Percentiles rank a stretch among this genome's conserved stretches.
These are phyloP conservation scores for Gallinago media DNA, from an alignment of 2,113 vertebrate species.

Conservation along the genomic window DNA sequence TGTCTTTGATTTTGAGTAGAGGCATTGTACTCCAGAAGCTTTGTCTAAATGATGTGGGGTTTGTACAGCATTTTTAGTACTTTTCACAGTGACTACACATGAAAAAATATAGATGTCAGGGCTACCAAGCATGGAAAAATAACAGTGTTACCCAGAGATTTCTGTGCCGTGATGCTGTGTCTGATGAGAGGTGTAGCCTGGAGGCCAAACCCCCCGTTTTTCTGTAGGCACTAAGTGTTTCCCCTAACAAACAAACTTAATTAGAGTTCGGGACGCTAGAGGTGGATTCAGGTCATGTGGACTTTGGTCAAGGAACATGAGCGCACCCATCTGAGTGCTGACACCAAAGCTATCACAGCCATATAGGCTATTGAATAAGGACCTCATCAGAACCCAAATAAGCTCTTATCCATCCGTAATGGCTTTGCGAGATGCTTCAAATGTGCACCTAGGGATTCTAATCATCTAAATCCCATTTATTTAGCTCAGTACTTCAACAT, in stretches of 20 bases:
- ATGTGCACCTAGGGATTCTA: neutral
- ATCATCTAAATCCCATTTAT: neutral
- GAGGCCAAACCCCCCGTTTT: neutral
- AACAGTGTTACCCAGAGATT: neutral
- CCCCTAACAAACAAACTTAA: neutral
- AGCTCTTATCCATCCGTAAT: neutral
- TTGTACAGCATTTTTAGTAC: neutral
- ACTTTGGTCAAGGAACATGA: neutral
- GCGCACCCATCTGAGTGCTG: neutral
- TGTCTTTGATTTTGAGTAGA: neutral
- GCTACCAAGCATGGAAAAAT: neutral
- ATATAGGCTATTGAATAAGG: neutral
- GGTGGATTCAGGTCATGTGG: neutral
- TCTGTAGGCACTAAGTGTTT: neutral
- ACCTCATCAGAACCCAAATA: neutral
- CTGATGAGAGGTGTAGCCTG: neutral
- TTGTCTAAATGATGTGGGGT: neutral
- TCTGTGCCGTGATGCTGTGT: neutral
- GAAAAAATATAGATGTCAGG: neutral
- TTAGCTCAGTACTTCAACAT: neutral
- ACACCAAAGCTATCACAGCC: neutral
- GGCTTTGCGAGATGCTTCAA: neutral
- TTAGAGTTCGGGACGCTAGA: neutral
- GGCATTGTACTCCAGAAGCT: neutral
- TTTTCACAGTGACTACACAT: neutral